These are phyloP conservation scores for Andrena haemorrhoa DNA, from an alignment of 2,888 invertebrate genomes.

Conservation along the genomic window DNA sequence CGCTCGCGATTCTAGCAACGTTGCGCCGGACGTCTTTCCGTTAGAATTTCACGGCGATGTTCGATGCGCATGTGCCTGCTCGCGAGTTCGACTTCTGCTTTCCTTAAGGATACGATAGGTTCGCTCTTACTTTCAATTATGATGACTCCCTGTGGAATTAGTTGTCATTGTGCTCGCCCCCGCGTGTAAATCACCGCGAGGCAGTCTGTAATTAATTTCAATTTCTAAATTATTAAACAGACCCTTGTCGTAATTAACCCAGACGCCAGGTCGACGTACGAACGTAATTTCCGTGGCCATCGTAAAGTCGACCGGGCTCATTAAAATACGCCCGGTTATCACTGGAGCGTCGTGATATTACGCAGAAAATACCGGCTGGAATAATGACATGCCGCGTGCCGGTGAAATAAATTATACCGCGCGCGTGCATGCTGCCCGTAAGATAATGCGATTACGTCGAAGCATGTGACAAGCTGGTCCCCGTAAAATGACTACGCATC, in stretches of 20 bases:
- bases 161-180: not conserved
- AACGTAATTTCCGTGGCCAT: not conserved
- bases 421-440: conserved; percentile 23
- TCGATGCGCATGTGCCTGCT: not conserved
- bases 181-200: not conserved
- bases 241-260: conserved; percentile 15
- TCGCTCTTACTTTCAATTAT: conserved; percentile 13
- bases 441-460: conserved; percentile 54
- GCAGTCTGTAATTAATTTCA: not conserved
- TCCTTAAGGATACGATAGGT: not conserved
- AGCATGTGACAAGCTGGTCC: conserved; percentile 15
- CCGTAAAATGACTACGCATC: conserved; percentile 16
- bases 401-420: conserved; percentile 39
- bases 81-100: not conserved
- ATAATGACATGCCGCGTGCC: conserved; percentile 23
- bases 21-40: not conserved
- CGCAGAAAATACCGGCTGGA: conserved; percentile 18
- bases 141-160: not conserved
- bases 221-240: not conserved
- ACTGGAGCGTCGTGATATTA: conserved; percentile 8
- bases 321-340: conserved; percentile 44
- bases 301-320: conserved; percentile 25
- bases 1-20: not conserved
- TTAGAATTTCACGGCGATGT: not conserved
- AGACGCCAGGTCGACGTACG: not conserved